A percentile compares a stretch with the other conserved stretches of the same genome.
These are phyloP conservation scores for Cantharis lateralis DNA, from an alignment of 2,888 invertebrate genomes.

Conservation along the genomic window DNA sequence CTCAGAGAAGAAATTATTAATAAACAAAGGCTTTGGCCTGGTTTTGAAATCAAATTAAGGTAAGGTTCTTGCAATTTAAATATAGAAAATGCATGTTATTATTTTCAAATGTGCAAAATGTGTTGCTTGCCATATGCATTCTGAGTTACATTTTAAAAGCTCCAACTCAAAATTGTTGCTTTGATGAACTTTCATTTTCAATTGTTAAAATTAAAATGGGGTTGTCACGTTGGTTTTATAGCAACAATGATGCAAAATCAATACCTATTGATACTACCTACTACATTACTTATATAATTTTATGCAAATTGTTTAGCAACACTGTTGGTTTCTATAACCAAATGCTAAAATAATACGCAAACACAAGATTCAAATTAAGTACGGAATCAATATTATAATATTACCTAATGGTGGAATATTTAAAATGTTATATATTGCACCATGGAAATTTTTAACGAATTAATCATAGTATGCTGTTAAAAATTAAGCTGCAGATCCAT, in stretches of 20 bases:
- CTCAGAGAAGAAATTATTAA: conserved; percentile 28
- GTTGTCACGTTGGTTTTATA: neutral
- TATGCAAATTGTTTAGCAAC: neutral
- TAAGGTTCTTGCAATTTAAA: neutral
- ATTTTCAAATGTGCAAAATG: neutral
- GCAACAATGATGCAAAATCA: neutral
- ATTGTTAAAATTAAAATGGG: no score
- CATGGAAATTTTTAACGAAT: no score
- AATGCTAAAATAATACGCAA: neutral
- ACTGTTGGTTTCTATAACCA: neutral
- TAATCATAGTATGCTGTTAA: no score
- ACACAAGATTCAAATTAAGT: no score
- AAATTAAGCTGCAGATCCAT: no score
- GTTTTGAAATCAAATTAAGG: conserved; percentile 4
- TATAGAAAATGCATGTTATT: neutral
- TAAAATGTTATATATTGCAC: no score
- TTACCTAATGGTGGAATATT: no score
- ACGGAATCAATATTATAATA: no score
- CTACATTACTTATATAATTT: neutral
- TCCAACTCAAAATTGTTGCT: neutral
- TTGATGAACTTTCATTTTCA: neutral
- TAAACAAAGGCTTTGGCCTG: conserved; percentile 36
- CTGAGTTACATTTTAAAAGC: no score
- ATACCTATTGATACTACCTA: neutral
- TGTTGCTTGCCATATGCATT: neutral